Conservation (phyloP, 1,140 invertebrate species). For the Aphis gossypii region DNA sequence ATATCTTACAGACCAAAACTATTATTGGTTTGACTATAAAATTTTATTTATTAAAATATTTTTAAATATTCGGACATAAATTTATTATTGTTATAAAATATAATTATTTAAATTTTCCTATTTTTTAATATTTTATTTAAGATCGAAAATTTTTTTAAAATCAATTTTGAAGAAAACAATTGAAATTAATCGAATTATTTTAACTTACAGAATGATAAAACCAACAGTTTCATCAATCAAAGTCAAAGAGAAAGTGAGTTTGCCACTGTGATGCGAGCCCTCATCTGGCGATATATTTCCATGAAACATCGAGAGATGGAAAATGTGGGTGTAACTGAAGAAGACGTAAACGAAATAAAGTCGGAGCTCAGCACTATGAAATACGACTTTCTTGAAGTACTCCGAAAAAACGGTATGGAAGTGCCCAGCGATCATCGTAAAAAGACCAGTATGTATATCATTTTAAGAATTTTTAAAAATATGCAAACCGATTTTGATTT, state of each 20-base stretch:
- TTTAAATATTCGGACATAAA: too few relatives aligned
- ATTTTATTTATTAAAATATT: too few relatives aligned
- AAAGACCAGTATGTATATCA: slow-evolving; percentile 17
- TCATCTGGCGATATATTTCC: slow-evolving; percentile 86
- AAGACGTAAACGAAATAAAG: slow-evolving; percentile 92
- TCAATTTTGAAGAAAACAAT: neutral
- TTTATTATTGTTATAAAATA: too few relatives aligned
- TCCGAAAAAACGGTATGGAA: slow-evolving; percentile 63
- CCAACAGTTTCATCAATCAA: slow-evolving; percentile 64
- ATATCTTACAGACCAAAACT: too few relatives aligned
- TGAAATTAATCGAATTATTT: neutral
- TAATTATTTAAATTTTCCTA: too few relatives aligned
- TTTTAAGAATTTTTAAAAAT: neutral
- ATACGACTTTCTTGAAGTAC: slow-evolving; percentile 85
- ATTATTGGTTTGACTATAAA: too few relatives aligned
- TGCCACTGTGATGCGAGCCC: slow-evolving; percentile 78
- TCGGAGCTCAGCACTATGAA: slow-evolving; percentile 82
- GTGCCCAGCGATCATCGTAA: slow-evolving; percentile 37
- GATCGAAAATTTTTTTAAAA: neutral
- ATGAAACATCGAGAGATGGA: slow-evolving; percentile 79
- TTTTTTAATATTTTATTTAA: neutral
- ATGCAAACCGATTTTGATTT: neutral
- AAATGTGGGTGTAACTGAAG: slow-evolving; percentile 83
- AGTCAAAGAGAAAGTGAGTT: slow-evolving; percentile 71
- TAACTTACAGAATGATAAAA: neutral